These are phyloP conservation scores for Balearica regulorum DNA, from an alignment of 2,797 vertebrate genomes.

Conservation along the genomic window DNA sequence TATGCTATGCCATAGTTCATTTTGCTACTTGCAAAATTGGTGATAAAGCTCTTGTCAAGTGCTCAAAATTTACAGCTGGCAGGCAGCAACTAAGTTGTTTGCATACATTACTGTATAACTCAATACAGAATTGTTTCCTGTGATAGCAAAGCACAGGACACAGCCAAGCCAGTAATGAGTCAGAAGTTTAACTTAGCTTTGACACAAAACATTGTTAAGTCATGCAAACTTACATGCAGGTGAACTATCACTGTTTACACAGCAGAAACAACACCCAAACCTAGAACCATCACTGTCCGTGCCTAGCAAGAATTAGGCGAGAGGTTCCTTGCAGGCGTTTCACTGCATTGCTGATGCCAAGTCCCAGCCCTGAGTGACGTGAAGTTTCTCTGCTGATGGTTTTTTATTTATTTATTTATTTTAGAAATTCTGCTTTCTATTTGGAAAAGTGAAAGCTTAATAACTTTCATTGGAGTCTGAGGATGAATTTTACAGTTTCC, in stretches of 20 bases:
- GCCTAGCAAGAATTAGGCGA: neutral
- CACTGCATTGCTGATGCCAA: neutral
- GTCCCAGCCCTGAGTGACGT: neutral
- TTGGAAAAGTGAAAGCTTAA: neutral
- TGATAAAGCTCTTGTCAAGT: neutral
- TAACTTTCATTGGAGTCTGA: neutral
- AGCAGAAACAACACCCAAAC: neutral
- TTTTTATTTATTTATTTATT: neutral
- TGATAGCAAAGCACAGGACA: constrained; percentile 1
- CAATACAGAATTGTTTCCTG: neutral
- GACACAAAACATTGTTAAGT: neutral
- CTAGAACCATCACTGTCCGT: neutral
- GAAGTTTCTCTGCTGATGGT: neutral
- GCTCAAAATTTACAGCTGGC: neutral
- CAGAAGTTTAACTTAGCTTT: constrained; percentile 1
- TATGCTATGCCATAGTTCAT: neutral
- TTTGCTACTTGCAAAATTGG: neutral
- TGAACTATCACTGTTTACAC: neutral
- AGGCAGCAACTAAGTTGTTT: neutral
- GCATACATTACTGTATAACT: neutral
- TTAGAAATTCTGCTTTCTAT: neutral
- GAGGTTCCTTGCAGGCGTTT: constrained; percentile 3
- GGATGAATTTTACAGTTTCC: neutral
- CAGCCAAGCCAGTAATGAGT: neutral
- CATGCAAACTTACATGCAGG: neutral